Evolutionary conservation across 2,113 vertebrate genomes (phyloP), one percentile per base, ranked within the genome.

Genomic region (Globicephala melas): DNA sequence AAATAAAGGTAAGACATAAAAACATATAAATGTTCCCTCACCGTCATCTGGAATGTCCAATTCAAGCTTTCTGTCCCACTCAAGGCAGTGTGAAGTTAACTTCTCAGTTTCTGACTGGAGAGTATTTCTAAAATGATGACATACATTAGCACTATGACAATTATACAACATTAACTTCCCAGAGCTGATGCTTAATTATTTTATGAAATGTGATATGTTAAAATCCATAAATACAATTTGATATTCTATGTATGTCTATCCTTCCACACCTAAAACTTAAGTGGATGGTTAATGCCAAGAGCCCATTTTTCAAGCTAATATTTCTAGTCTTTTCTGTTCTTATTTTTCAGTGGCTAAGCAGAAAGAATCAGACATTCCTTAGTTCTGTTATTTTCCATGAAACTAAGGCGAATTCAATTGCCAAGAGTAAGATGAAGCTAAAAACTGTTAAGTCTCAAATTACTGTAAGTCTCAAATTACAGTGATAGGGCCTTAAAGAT

Each of bases 11-110:
- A 73, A 89, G 36, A 87, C 12, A 50, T 25, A 28, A 84, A 70
- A 76, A 63, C 73, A 58, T 53, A 79, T 25, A 55, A 15, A 85
- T 3, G 9, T 82, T 47, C 36, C 97, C 99, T 99, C 94, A 99
- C 99, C 99, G 77, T 99, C 99, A 97, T 99, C 99, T 77, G 99
- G 99, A 85, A 99, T 99, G 82, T 99, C 99, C 90, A 99, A 97
- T 15, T 99, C 99, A 44, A 99, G 97, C 83, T 99, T 99, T 26
- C 50, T 88, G 76, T 99, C 99, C 99, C 99, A 99, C 63, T 98
- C 97, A 18, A 97, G 95, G 96, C 99, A 99, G 62, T 98, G 95
- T 8, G 91, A 85, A 0, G 73, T 98, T 95, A 99, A 98, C 55
- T 68, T 98, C 83, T 99, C 98, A 0, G 99, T 99, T 98, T 99